These are phyloP conservation scores for Pachyuromys duprasi DNA, from an alignment of 2,797 vertebrate genomes.

Conservation along the genomic window DNA sequence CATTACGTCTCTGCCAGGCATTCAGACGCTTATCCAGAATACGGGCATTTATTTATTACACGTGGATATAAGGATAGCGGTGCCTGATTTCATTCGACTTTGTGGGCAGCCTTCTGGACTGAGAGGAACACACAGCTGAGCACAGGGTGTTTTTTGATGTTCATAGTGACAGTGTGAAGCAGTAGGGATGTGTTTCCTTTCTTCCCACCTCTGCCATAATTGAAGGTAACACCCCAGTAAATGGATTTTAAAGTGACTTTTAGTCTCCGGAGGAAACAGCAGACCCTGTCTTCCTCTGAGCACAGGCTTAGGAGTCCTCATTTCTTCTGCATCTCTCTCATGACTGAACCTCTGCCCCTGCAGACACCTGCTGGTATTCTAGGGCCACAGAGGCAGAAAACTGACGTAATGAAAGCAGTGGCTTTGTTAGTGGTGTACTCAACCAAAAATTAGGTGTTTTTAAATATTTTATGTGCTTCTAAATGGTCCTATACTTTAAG, in stretches of 20 bases:
- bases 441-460: background rate
- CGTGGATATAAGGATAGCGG: background rate
- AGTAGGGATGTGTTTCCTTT: background rate
- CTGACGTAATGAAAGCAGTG: background rate
- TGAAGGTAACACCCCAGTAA: slow-evolving; percentile 25
- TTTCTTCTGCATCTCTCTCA: background rate
- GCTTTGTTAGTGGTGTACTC: background rate
- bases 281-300: background rate
- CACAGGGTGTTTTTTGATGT: background rate
- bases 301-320: background rate
- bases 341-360: background rate
- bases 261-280: background rate
- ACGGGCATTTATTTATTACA: background rate
- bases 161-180: background rate
- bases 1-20: background rate
- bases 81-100: background rate
- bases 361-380: background rate
- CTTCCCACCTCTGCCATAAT: slow-evolving; percentile 1
- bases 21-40: background rate
- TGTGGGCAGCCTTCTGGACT: background rate
- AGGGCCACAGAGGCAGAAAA: background rate
- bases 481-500: background rate
- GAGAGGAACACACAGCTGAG: background rate
- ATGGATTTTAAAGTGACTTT: background rate
- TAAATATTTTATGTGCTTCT: background rate